Conservation (phyloP, 2,888 invertebrate species). For the Spicauda simplicius region DNA sequence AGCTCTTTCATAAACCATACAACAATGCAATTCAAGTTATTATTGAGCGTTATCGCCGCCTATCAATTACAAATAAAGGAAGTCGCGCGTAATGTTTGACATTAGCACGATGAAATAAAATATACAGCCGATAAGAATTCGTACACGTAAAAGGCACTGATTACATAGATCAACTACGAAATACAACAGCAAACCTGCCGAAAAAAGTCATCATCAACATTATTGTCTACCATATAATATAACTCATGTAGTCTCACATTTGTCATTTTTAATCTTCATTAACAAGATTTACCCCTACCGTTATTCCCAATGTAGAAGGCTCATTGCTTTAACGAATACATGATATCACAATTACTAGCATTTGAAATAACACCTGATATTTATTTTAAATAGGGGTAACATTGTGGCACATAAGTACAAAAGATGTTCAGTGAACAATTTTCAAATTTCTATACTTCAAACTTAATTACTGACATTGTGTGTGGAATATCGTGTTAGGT, state of each 20-base stretch:
- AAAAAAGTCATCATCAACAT: constrained; percentile 33
- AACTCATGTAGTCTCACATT: constrained; percentile 29
- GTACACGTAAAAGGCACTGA: constrained; percentile 61
- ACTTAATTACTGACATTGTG: constrained; percentile 2
- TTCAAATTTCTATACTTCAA: background rate
- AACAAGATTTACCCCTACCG: constrained; percentile 15
- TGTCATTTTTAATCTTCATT: constrained; percentile 27
- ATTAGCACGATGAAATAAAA: constrained; percentile 43
- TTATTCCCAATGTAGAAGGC: constrained; percentile 11
- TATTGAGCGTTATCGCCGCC: constrained; percentile 25
- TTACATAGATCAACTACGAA: constrained; percentile 38
- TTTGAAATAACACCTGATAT: constrained; percentile 19
- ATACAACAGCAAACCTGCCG: constrained; percentile 35
- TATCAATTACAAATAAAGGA: constrained; percentile 44
- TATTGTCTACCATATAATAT: constrained; percentile 36
- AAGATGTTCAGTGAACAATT: constrained; percentile 2
- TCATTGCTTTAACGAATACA: constrained; percentile 13
- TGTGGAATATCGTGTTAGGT: background rate
- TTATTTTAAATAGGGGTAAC: constrained; percentile 12
- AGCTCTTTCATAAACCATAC: constrained; percentile 39
- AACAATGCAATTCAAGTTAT: constrained; percentile 28
- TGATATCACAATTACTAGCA: constrained; percentile 22
- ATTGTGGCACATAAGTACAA: constrained; percentile 23
- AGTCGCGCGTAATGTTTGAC: constrained; percentile 47
- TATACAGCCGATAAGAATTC: constrained; percentile 45